These are phyloP conservation scores for Salarias fasciatus DNA, from an alignment of 2,797 vertebrate genomes.

Conservation along the genomic window DNA sequence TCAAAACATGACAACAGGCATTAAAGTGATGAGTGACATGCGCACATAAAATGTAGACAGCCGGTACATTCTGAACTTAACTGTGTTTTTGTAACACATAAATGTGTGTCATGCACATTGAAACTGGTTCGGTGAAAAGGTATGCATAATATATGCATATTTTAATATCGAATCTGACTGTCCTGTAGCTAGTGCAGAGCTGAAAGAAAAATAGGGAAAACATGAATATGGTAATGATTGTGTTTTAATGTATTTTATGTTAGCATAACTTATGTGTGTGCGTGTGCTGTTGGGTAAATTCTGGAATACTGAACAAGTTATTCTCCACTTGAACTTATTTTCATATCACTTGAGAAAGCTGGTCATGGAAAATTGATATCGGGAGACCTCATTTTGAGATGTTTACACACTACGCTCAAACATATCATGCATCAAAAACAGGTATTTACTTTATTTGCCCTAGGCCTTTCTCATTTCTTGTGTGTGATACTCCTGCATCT, in stretches of 20 bases:
- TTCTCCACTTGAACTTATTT: neutral
- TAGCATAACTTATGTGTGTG: too few relatives aligned
- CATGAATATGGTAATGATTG: too few relatives aligned
- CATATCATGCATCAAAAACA: too few relatives aligned
- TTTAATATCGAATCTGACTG: neutral
- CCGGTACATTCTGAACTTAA: neutral
- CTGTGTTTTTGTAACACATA: neutral
- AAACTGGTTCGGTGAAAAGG: neutral
- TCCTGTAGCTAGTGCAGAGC: neutral
- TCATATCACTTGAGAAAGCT: neutral
- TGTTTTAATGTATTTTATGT: too few relatives aligned
- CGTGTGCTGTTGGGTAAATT: neutral
- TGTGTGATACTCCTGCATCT: neutral
- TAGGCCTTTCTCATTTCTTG: neutral
- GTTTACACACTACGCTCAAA: neutral
- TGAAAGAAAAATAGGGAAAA: neutral
- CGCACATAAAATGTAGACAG: neutral
- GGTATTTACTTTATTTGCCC: neutral
- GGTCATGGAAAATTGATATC: neutral
- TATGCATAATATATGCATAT: neutral
- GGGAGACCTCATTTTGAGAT: neutral
- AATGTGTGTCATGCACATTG: neutral
- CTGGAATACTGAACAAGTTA: neutral
- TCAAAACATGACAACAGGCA: slow-evolving; percentile 5
- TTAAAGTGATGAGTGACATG: neutral